Percentiles rank a stretch among this genome's conserved stretches.
phyloP scores from a whole-genome alignment of 2,888 invertebrate genomes.

The Calliphora vomitoria region DNA sequence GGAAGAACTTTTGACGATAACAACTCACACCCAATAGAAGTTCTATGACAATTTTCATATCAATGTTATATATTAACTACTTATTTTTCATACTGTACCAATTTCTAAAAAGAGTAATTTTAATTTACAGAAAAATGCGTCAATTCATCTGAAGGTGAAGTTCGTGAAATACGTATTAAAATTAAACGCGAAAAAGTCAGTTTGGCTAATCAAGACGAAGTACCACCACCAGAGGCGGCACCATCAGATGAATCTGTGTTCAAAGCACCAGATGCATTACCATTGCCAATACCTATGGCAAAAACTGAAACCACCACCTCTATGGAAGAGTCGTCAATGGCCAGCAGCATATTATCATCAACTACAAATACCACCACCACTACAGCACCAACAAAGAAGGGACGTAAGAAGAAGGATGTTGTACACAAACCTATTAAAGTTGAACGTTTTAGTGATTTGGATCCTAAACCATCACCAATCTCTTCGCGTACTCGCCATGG shows the following conservation, averaged over 20 bases:
- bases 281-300: constrained; percentile 24
- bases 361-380: constrained; percentile 57
- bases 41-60: too few relatives aligned
- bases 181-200: constrained; percentile 80
- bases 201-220: constrained; percentile 29
- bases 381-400: constrained; percentile 74
- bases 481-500: constrained; percentile 80
- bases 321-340: constrained; percentile 69
- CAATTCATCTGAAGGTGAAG: constrained; percentile 33
- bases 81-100: too few relatives aligned
- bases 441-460: constrained; percentile 81
- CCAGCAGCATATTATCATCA: constrained; percentile 68
- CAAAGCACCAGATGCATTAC: constrained; percentile 38
- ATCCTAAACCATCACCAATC: constrained; percentile 74
- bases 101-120: too few relatives aligned
- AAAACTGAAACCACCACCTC: constrained; percentile 62
- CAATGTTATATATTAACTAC: too few relatives aligned
- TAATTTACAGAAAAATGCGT: constrained; percentile 20
- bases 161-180: constrained; percentile 76
- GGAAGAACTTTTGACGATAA: too few relatives aligned
- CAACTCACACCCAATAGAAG: too few relatives aligned
- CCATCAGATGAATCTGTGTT: constrained; percentile 30
- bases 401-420: constrained; percentile 78
- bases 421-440: constrained; percentile 81
- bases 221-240: constrained; percentile 11